Percentiles rank a stretch among this genome's conserved stretches.
Evolutionary conservation across 2,113 vertebrate genomes (phyloP).

Genomic region (Vulpes vulpes): DNA sequence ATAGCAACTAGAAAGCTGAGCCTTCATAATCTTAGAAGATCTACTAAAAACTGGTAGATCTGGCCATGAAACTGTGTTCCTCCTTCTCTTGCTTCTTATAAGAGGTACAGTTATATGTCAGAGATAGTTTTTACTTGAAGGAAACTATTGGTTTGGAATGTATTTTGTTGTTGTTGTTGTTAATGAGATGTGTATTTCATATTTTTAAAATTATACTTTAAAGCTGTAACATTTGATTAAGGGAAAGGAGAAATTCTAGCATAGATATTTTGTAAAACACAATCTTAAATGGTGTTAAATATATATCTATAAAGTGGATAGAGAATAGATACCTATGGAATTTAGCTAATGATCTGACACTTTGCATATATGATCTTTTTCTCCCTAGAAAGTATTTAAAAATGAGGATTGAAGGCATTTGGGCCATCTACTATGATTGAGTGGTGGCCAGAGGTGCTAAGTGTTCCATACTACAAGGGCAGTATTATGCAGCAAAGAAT

Average conservation of each 20-base stretch:
- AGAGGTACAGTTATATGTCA: background rate
- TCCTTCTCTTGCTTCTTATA: background rate
- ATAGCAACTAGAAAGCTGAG: background rate
- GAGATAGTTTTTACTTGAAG: background rate
- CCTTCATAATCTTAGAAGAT: constrained; percentile 25
- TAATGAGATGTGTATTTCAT: background rate
- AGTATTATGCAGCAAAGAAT: background rate
- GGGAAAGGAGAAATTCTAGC: constrained; percentile 11
- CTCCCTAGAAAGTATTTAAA: background rate
- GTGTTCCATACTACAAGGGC: background rate
- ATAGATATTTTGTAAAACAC: background rate
- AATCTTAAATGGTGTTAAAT: background rate
- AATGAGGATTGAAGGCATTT: background rate
- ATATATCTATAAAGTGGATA: background rate
- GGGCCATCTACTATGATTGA: background rate
- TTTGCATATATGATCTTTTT: background rate
- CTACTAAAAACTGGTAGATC: background rate
- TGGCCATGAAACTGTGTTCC: background rate
- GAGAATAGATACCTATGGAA: background rate
- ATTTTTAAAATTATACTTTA: background rate
- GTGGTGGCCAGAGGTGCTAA: background rate
- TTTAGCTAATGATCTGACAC: background rate
- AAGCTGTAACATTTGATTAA: constrained; percentile 7
- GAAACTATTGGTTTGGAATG: background rate
- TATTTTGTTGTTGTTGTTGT: background rate